phyloP scores from a whole-genome alignment of 2,888 invertebrate species.

The Elmis aenea region DNA sequence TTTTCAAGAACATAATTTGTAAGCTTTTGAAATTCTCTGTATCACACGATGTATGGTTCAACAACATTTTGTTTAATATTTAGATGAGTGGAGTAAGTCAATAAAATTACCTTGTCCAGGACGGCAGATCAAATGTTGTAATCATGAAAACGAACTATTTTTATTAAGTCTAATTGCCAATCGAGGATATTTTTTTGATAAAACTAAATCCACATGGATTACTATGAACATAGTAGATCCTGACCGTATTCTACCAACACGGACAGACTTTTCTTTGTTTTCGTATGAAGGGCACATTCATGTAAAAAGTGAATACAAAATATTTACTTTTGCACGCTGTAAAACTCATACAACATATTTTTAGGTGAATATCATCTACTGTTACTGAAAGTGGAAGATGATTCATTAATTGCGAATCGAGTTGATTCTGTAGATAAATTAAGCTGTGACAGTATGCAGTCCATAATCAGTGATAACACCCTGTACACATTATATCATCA shows the following conservation, averaged over 20 bases:
- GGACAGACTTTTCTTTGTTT: constrained; percentile 21
- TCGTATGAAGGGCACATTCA: constrained; percentile 30
- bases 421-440: constrained; percentile 1
- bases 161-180: constrained; percentile 30
- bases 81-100: constrained; percentile 34
- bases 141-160: constrained; percentile 32
- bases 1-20: neutral
- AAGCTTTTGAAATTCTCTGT: neutral
- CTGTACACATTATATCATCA: constrained; percentile 31
- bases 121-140: constrained; percentile 35
- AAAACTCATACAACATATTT: too few relatives aligned
- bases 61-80: constrained; percentile 10
- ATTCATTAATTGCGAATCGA: constrained; percentile 4
- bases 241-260: neutral
- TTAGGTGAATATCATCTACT: constrained; percentile 29
- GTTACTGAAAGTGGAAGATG: constrained; percentile 25
- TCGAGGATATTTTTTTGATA: constrained; percentile 32
- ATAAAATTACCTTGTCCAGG: constrained; percentile 31
- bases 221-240: neutral
- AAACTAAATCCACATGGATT: constrained; percentile 20
- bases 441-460: constrained; percentile 25
- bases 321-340: too few relatives aligned
- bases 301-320: constrained; percentile 32
- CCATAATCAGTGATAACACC: constrained; percentile 27
- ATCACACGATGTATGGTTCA: neutral